Evolutionary conservation across 2,113 vertebrate genomes (phyloP).

Genomic region (Columbina picui): DNA sequence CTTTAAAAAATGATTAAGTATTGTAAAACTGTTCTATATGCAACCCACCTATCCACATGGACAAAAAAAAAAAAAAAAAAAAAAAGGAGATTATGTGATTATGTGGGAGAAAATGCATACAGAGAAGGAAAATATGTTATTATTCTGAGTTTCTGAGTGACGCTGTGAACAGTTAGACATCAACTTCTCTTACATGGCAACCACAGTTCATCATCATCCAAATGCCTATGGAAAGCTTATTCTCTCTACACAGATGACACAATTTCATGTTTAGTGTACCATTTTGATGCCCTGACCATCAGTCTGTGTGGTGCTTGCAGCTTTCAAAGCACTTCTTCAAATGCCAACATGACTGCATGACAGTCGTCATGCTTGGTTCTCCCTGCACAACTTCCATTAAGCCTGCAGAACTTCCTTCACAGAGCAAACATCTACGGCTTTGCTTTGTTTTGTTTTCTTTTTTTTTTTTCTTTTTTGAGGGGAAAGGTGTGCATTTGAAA

Average conservation of each 20-base stretch:
- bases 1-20: neutral
- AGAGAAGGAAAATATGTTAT: neutral
- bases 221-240: neutral
- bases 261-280: neutral
- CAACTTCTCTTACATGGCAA: neutral
- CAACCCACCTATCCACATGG: neutral
- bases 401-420: neutral
- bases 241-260: neutral
- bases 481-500: neutral
- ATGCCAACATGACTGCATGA: neutral
- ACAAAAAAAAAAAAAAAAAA: neutral
- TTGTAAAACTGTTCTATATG: neutral
- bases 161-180: neutral
- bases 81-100: neutral
- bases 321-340: neutral
- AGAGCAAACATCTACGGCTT: neutral
- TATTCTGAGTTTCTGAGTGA: neutral
- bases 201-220: neutral
- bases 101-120: neutral
- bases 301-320: neutral
- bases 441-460: neutral
- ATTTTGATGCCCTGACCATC: neutral
- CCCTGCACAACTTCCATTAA: neutral
- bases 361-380: rapidly evolving
- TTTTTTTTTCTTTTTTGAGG: neutral